phyloP scores from a whole-genome alignment of 2,888 invertebrate genomes.

The Agrochola circellaris region DNA sequence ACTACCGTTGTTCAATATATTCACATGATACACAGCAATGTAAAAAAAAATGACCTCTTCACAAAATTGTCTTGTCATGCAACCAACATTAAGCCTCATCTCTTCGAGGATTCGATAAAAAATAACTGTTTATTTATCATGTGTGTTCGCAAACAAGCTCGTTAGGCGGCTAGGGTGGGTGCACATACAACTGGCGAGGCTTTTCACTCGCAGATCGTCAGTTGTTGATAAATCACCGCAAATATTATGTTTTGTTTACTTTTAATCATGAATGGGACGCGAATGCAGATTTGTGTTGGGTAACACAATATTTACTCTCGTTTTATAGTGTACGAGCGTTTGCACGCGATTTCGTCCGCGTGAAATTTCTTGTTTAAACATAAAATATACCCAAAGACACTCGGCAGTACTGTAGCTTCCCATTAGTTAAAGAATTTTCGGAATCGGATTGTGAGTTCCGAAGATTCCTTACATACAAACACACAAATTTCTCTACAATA shows the following conservation, averaged over 20 bases:
- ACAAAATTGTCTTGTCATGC: conserved; percentile 8
- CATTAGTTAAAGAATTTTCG: too few relatives aligned
- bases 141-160: conserved; percentile 42
- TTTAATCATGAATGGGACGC: conserved; percentile 50
- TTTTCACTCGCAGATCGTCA: conserved; percentile 55
- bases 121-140: conserved; percentile 44
- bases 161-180: conserved; percentile 16
- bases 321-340: not conserved
- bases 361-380: too few relatives aligned
- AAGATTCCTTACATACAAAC: too few relatives aligned
- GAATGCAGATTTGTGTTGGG: conserved; percentile 27
- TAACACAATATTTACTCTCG: conserved; percentile 23
- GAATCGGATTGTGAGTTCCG: too few relatives aligned
- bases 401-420: too few relatives aligned
- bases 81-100: conserved; percentile 5
- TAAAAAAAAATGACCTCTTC: not conserved
- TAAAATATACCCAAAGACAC: too few relatives aligned
- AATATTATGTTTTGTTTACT: conserved; percentile 56
- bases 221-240: conserved; percentile 54
- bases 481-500: too few relatives aligned
- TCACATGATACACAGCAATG: not conserved
- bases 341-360: too few relatives aligned
- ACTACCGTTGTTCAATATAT: not conserved
- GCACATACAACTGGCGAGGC: conserved; percentile 14
- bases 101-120: conserved; percentile 29